A percentile compares a stretch with the other conserved stretches of the same genome.
These are phyloP conservation scores for Luffia ferchaultella DNA, from an alignment of 2,888 invertebrate species.

Conservation along the genomic window DNA sequence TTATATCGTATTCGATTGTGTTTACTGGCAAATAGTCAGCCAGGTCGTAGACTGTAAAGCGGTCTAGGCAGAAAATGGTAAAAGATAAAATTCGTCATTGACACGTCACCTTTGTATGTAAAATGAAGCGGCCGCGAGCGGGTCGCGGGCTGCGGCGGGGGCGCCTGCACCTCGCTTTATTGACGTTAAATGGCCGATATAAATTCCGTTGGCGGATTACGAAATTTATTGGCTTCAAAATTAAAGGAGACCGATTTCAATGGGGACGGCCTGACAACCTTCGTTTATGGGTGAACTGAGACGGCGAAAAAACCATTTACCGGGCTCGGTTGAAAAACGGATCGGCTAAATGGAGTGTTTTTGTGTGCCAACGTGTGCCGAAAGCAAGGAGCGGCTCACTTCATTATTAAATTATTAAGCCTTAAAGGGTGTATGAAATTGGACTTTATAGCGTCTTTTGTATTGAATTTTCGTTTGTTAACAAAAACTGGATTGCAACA, in stretches of 20 bases:
- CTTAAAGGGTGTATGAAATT: background rate
- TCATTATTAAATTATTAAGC: background rate
- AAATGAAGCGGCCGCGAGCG: slow-evolving; percentile 42
- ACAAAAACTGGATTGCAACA: too few relatives aligned
- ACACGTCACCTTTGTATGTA: slow-evolving; percentile 54
- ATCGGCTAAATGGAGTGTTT: slow-evolving; percentile 34
- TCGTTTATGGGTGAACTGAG: slow-evolving; percentile 43
- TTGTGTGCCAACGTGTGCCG: slow-evolving; percentile 21
- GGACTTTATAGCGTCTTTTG: too few relatives aligned
- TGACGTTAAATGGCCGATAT: slow-evolving; percentile 62
- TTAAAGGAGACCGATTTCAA: slow-evolving; percentile 64
- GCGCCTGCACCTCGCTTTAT: slow-evolving; percentile 34
- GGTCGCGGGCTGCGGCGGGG: slow-evolving; percentile 13
- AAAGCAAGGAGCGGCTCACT: background rate
- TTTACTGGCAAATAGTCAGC: background rate
- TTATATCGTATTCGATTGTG: background rate
- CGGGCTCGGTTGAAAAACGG: slow-evolving; percentile 38
- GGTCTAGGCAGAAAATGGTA: slow-evolving; percentile 14
- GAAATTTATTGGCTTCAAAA: slow-evolving; percentile 62
- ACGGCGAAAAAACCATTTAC: slow-evolving; percentile 30
- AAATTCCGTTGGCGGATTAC: slow-evolving; percentile 62
- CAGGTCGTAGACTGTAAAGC: slow-evolving; percentile 1
- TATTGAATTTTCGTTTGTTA: too few relatives aligned
- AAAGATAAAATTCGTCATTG: slow-evolving; percentile 25
- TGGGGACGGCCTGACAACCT: slow-evolving; percentile 50